A percentile compares a stretch with the other conserved stretches of the same genome.
Conservation (phyloP, 2,888 invertebrate species). For the Drosophila infuscata region DNA sequence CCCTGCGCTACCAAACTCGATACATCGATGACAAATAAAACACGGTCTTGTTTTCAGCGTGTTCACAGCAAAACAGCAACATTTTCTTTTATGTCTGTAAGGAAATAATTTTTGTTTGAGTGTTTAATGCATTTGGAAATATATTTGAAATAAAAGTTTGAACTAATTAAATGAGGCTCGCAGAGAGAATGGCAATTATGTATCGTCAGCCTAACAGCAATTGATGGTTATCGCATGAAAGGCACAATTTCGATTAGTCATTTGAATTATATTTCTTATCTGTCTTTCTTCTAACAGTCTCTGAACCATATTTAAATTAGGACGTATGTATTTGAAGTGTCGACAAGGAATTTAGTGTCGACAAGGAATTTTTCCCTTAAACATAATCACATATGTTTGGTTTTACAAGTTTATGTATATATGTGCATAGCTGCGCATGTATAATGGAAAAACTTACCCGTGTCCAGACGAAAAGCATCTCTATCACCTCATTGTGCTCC, state of each 20-base stretch:
- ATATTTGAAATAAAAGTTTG: background rate
- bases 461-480: background rate
- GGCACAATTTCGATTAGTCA: background rate
- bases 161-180: background rate
- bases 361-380: background rate
- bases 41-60: background rate
- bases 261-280: background rate
- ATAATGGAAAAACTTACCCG: background rate
- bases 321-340: background rate
- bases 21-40: conserved; percentile 25
- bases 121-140: background rate
- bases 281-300: background rate
- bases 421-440: background rate
- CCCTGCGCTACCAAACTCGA: conserved; percentile 34
- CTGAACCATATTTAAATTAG: background rate
- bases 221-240: conserved; percentile 2
- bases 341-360: background rate
- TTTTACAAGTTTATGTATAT: background rate
- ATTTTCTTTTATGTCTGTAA: background rate
- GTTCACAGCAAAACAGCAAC: background rate
- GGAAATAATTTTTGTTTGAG: background rate
- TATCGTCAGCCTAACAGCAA: background rate
- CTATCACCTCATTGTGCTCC: background rate
- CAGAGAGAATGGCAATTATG: conserved; percentile 28
- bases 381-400: background rate